Percentiles rank a stretch among this genome's conserved stretches.
Evolutionary conservation across 2,888 invertebrate species (phyloP).

Genomic region (Drosophila macrospina): DNA sequence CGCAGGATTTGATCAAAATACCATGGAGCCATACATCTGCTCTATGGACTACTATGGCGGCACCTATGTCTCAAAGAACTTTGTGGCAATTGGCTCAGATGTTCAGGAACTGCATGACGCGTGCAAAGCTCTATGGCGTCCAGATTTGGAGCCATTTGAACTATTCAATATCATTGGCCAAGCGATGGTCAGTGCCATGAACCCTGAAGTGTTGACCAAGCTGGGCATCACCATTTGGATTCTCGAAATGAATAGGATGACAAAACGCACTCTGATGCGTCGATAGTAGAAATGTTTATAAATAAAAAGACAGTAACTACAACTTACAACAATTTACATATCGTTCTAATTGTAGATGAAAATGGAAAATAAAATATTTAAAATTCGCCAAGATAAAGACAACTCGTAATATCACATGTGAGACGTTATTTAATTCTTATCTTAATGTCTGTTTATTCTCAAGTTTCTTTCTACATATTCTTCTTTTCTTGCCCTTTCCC

Average conservation of each 20-base stretch:
- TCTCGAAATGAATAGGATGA: neutral
- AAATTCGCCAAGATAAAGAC: neutral
- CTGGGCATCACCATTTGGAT: neutral
- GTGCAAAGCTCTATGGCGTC: neutral
- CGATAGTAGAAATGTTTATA: no score
- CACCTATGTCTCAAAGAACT: neutral
- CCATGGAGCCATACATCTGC: neutral
- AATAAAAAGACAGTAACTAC: no score
- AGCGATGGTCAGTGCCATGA: neutral
- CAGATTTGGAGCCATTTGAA: neutral
- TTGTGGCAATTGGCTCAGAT: neutral
- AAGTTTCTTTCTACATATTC: neutral
- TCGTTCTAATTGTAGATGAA: no score
- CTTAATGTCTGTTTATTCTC: neutral
- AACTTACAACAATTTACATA: no score
- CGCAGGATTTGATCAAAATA: neutral
- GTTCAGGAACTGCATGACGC: neutral
- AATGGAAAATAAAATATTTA: no score
- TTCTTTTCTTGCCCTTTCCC: neutral
- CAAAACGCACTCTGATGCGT: neutral
- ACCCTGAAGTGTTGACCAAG: neutral
- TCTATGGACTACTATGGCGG: neutral
- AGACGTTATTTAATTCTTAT: neutral
- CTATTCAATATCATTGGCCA: neutral
- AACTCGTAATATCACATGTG: neutral